These are phyloP conservation scores for Nestor notabilis DNA, from an alignment of 2,113 vertebrate genomes.

Conservation along the genomic window DNA sequence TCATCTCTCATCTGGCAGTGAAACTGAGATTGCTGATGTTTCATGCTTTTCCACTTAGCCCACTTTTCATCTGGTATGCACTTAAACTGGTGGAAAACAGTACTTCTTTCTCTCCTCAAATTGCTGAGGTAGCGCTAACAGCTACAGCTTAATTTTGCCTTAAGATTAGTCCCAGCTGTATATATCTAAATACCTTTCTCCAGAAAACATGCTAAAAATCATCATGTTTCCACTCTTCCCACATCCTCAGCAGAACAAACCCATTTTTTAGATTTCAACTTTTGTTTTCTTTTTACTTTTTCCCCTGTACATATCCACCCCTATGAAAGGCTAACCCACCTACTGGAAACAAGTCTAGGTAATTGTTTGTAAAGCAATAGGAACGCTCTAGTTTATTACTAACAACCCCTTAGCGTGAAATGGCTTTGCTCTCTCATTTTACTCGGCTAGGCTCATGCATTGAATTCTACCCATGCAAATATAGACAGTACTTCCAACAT, in stretches of 20 bases:
- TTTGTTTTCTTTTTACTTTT: neutral
- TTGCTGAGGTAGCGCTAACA: neutral
- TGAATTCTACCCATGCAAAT: neutral
- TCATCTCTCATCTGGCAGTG: neutral
- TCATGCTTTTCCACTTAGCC: rapidly evolving
- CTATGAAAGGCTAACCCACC: neutral
- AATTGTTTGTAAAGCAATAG: neutral
- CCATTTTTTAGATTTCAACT: neutral
- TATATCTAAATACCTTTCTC: neutral
- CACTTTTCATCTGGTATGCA: neutral
- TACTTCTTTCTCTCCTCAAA: neutral
- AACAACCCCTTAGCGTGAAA: neutral
- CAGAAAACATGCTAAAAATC: neutral
- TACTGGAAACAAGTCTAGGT: neutral
- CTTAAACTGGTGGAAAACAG: neutral
- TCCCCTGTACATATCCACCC: neutral
- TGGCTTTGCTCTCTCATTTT: neutral
- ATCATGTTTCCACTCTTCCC: neutral
- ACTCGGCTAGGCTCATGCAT: neutral
- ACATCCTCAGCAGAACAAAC: neutral
- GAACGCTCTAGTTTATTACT: neutral
- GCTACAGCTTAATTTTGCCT: neutral
- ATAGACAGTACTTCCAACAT: neutral
- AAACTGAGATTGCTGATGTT: neutral
- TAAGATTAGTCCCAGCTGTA: neutral